These are phyloP conservation scores for Ectemnius cavifrons DNA, from an alignment of 2,888 invertebrate genomes.

Conservation along the genomic window DNA sequence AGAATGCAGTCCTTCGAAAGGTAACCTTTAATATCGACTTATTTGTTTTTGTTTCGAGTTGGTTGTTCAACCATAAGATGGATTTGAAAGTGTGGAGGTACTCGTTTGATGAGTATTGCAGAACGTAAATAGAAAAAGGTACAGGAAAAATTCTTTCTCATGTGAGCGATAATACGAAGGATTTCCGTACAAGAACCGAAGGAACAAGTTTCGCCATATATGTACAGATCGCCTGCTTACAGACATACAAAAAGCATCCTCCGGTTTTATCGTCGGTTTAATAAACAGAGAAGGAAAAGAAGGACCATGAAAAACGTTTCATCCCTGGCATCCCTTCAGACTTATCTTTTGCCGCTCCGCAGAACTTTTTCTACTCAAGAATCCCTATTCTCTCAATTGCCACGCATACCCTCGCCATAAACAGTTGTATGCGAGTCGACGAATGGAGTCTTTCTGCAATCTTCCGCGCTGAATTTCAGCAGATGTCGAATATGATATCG, in stretches of 20 bases:
- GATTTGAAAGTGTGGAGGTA: background rate
- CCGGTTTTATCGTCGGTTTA: slow-evolving; percentile 58
- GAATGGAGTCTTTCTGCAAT: too few relatives aligned
- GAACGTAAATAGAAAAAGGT: slow-evolving; percentile 2
- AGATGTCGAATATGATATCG: too few relatives aligned
- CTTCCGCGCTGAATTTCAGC: too few relatives aligned
- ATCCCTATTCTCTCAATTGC: slow-evolving; percentile 18
- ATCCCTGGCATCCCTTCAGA: slow-evolving; percentile 37
- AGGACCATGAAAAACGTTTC: slow-evolving; percentile 49
- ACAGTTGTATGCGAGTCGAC: slow-evolving; percentile 19
- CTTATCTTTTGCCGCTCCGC: slow-evolving; percentile 17
- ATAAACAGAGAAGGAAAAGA: slow-evolving; percentile 49
- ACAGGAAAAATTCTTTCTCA: background rate
- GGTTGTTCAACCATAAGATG: background rate
- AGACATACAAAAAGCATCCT: slow-evolving; percentile 38
- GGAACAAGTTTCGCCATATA: slow-evolving; percentile 19
- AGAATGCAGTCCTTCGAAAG: background rate
- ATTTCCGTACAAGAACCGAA: slow-evolving; percentile 23
- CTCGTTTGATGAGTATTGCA: slow-evolving; percentile 17
- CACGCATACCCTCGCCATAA: slow-evolving; percentile 11
- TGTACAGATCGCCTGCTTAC: slow-evolving; percentile 32
- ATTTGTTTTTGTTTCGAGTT: background rate
- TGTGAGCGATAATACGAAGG: slow-evolving; percentile 20
- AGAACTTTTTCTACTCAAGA: slow-evolving; percentile 35
- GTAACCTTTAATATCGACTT: background rate